Conservation (phyloP, 2,113 vertebrate genomes). For the Bambusicola thoracicus region DNA sequence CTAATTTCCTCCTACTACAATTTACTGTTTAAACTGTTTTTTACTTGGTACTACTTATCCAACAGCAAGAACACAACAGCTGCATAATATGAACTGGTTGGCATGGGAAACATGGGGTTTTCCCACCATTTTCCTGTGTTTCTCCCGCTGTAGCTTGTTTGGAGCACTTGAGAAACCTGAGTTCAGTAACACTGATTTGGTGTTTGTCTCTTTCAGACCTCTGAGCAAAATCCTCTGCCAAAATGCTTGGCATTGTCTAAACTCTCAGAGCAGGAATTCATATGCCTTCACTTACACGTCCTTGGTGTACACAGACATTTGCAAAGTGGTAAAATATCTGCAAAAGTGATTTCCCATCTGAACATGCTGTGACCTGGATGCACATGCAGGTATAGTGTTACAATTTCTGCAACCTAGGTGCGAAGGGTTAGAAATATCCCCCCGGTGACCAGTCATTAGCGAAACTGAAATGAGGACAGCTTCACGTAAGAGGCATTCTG, state of each 20-base stretch:
- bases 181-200: not conserved
- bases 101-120: not conserved
- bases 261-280: not conserved
- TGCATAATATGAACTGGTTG: not conserved
- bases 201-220: not conserved
- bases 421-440: constrained; percentile 46
- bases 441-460: constrained; percentile 8
- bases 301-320: not conserved
- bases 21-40: not conserved
- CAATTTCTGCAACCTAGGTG: constrained; percentile 48
- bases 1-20: not conserved
- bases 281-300: not conserved
- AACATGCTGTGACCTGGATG: constrained; percentile 1
- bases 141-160: not conserved
- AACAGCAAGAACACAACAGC: accelerated
- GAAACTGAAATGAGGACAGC: constrained; percentile 55
- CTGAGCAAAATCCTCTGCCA: not conserved
- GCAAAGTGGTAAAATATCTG: not conserved
- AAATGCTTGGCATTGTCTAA: not conserved
- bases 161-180: not conserved
- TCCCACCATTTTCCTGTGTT: not conserved
- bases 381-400: not conserved
- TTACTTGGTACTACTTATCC: not conserved
- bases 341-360: constrained; percentile 33
- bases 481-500: constrained; percentile 17